Evolutionary conservation across 1,140 invertebrate species (phyloP), one percentile per base, ranked within the genome.

Genomic region (Drosophila repletoides): DNA sequence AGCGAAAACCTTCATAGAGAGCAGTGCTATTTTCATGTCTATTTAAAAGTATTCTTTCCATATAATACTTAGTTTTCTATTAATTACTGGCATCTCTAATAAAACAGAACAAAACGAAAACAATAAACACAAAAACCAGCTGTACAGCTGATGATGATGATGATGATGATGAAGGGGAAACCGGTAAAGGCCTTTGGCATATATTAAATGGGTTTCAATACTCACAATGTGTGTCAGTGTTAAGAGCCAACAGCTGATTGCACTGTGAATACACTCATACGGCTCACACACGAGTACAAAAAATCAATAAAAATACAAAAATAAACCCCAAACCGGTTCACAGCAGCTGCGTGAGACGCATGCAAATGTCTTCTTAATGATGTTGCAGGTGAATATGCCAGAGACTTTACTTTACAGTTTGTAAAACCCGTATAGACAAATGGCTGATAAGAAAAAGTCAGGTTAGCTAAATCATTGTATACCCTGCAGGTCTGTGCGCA

Each of bases 191-290:
- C 3, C 45, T 46, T 52, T 9, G 34, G 29, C 40, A 51, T 48
- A n/a, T n/a, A n/a, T 29, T 12, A 26, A 67, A 52, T 38, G 40
- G 14, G 29, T 26, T n/a, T 5, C 45, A 12, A 49, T 22, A 22
- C 22, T 51, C 24, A 9, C 46, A 46, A 67, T 45, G 56, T 68
- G 65, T 68, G 65, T 68, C 65, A 68, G 48, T 63, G 48, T 29
- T 46, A 63, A 53, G 29, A 48, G 41, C 26, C 12, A 68, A 68
- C 65, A 68, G 65, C 65, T 68, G 65, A 63, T 55, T 48, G 58
- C 48, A 46, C 15, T 40, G 56, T 38, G 46, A 56, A 34, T 49
- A 41, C 53, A 58, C 21, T 14, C 15, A 21, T 38, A 28, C 10
- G 41, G 33, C 49, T 9, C 15, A 19, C 15, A 5, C 43, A 15